Evolutionary conservation across 2,888 invertebrate species (phyloP).

Genomic region (Pollenia labialis): DNA sequence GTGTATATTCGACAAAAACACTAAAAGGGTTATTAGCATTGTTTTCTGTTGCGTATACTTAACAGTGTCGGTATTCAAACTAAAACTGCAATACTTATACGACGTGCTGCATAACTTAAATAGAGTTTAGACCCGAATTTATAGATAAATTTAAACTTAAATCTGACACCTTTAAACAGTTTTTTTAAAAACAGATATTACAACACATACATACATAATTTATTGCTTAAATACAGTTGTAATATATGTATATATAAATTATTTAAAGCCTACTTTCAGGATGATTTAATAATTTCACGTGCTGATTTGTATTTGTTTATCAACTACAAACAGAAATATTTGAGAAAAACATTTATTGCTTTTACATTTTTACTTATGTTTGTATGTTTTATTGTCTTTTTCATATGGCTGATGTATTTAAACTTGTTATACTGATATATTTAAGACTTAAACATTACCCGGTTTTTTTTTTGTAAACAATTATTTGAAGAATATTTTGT

Average conservation of each 20-base stretch:
- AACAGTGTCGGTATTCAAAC: no score
- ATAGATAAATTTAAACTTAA: no score
- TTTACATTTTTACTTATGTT: background rate
- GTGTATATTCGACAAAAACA: no score
- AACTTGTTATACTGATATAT: background rate
- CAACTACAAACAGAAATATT: slow-evolving; percentile 6
- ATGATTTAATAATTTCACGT: slow-evolving; percentile 30
- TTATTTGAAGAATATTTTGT: slow-evolving; percentile 34
- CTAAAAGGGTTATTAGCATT: no score
- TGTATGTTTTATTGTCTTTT: background rate
- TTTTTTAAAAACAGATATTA: no score
- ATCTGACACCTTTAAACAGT: no score
- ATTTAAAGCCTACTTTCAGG: slow-evolving; percentile 17
- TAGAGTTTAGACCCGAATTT: background rate
- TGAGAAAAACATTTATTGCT: background rate
- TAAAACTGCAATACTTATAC: background rate
- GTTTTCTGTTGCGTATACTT: no score
- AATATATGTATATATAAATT: background rate
- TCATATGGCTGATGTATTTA: background rate
- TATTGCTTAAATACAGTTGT: background rate
- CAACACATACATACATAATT: no score
- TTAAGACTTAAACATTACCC: slow-evolving; percentile 20
- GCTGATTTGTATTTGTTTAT: background rate
- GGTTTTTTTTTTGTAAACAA: slow-evolving; percentile 29
- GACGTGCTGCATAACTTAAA: background rate